Conservation (phyloP, 2,888 invertebrate genomes). For the Drosophila atroscutellata region DNA sequence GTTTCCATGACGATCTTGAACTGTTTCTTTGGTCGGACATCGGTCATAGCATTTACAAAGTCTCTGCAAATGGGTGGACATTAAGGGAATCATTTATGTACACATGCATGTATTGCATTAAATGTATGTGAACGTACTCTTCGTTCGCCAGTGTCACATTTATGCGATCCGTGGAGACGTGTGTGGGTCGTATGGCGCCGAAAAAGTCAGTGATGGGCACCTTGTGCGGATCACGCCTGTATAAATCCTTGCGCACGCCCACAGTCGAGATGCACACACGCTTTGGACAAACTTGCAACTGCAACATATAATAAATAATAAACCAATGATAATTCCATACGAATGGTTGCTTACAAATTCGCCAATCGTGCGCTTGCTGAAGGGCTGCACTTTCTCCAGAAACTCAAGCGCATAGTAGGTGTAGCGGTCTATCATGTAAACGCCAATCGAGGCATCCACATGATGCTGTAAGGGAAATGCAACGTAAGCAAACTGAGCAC, state of each 20-base stretch:
- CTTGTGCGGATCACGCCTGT: slow-evolving; percentile 91
- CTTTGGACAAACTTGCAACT: slow-evolving; percentile 97
- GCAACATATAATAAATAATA: slow-evolving; percentile 66
- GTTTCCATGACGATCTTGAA: slow-evolving; percentile 72
- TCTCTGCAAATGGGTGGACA: slow-evolving; percentile 65
- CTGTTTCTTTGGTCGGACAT: slow-evolving; percentile 33
- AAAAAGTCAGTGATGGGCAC: slow-evolving; percentile 99
- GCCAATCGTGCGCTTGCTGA: slow-evolving; percentile 94
- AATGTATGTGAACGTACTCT: slow-evolving; percentile 69
- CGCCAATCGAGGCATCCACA: slow-evolving; percentile 98
- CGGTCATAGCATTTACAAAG: slow-evolving; percentile 51
- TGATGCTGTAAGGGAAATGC: slow-evolving; percentile 90
- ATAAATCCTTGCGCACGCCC: slow-evolving; percentile 95
- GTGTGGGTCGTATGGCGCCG: slow-evolving; percentile 95
- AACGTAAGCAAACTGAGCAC: background rate
- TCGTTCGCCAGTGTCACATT: slow-evolving; percentile 85
- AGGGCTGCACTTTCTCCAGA: slow-evolving; percentile 95
- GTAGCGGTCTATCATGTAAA: slow-evolving; percentile 99
- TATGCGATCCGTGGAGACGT: slow-evolving; percentile 87
- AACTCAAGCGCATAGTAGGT: slow-evolving; percentile 99
- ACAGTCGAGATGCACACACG: slow-evolving; percentile 98
- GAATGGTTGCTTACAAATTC: slow-evolving; percentile 91
- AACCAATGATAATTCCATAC: background rate
- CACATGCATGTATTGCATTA: background rate
- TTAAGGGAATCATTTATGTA: background rate